Evolutionary conservation across 2,888 invertebrate species (phyloP), one percentile per base, ranked within the genome.

Genomic region (Cybosia mesomella): DNA sequence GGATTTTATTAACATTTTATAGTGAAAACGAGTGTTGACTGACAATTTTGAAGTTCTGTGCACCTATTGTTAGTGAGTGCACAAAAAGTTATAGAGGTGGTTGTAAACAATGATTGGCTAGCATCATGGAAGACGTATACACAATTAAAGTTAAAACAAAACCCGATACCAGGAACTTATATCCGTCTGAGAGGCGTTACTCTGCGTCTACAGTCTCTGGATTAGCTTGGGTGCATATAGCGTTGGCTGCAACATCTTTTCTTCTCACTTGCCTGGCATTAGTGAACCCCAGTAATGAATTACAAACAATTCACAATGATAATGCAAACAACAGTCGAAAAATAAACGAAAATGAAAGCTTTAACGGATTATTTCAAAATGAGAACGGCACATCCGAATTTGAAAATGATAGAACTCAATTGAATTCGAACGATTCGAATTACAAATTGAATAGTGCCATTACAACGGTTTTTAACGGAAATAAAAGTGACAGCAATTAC

Each of bases 141-240:
- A 96, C 96, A 76, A 96, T 97, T 71, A 96, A 96, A 92, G 96
- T 96, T 83, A 96, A 96, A 86, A 95, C 96, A 11, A 95, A 96
- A 85, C 96, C 96, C 2, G 95, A 96, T 77, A 95, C 96, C 1
- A 91, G 95, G 70, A 94, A 93, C 74, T 83, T 96, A 49, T 96
- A 96, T 77, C 97, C 97, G 0, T 96, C 96, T 0, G 97, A 97
- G 84, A 89, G 96, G 74, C 91, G 96, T 66, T 97, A 97, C 82
- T 96, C 96, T 0, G 96, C 97, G 0, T 96, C 96, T 0, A 96
- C 96, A 0, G 96, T 97, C 0, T 95, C 96, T 5, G 97, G 97
- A 0, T 83, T 97, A 53, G 96, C 96, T 2, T 95, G 96, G 87
- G 95, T 96, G 0, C 96, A 96, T 78, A 90, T 96, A 11, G 95